Evolutionary conservation across 2,888 invertebrate species (phyloP).

Genomic region (Polia nebulosa): DNA sequence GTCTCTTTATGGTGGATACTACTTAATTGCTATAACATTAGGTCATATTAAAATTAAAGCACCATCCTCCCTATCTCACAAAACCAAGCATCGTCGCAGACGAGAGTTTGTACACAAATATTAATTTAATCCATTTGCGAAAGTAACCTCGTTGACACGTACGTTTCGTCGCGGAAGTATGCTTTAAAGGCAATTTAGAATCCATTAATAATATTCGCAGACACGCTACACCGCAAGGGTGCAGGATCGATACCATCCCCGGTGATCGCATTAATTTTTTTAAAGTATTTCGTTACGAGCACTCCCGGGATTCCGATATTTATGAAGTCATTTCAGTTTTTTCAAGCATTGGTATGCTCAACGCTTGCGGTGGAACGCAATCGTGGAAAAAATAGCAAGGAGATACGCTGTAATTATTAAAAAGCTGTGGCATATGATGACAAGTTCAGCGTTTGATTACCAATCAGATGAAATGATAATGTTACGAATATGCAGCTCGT

Average conservation of each 20-base stretch:
- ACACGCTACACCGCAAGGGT: conserved; percentile 73
- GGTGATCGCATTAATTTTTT: conserved; percentile 38
- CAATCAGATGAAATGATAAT: not conserved
- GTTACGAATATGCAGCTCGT: not conserved
- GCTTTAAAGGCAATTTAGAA: conserved; percentile 84
- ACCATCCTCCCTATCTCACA: conserved; percentile 24
- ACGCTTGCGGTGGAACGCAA: conserved; percentile 4
- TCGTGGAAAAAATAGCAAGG: not conserved
- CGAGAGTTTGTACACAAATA: conserved; percentile 62
- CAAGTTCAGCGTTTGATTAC: not conserved
- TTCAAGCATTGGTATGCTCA: not conserved
- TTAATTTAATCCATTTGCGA: conserved; percentile 77
- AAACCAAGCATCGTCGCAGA: conserved; percentile 24
- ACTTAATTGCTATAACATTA: not conserved
- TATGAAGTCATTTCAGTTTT: conserved; percentile 35
- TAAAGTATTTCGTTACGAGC: conserved; percentile 32
- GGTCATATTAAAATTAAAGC: conserved; percentile 18
- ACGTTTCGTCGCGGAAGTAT: conserved; percentile 75
- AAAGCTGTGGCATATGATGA: not conserved
- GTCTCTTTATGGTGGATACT: too few species aligned
- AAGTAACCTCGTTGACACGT: conserved; percentile 76
- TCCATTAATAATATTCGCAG: conserved; percentile 84
- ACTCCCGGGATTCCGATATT: conserved; percentile 19
- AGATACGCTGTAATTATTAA: conserved; percentile 15
- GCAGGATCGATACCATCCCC: conserved; percentile 44